A percentile compares a stretch with the other conserved stretches of the same genome.
phyloP scores from a whole-genome alignment of 2,797 vertebrate genomes.

The Falco rusticolus region DNA sequence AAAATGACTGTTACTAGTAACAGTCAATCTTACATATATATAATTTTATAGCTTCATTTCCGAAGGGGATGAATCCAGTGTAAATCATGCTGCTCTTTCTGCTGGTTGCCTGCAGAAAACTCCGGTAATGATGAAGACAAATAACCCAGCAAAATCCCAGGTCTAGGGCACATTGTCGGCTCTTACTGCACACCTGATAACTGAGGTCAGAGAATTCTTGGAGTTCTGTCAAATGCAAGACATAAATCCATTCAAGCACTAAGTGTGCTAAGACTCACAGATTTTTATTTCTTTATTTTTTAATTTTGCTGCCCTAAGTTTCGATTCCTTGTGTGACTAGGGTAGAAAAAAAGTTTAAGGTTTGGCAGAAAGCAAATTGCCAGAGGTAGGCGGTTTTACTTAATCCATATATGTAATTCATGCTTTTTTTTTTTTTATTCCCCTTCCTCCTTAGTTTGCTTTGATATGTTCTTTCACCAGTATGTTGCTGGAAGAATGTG shows the following conservation, averaged over 20 bases:
- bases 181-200: not conserved
- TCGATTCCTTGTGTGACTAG: not conserved
- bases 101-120: not conserved
- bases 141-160: too few relatives aligned
- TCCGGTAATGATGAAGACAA: not conserved
- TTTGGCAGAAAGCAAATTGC: not conserved
- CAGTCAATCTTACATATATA: not conserved
- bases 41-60: not conserved
- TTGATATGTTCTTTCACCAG: not conserved
- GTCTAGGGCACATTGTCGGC: not conserved
- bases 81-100: not conserved
- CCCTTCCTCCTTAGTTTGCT: not conserved
- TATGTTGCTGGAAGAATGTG: not conserved
- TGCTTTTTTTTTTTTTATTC: not conserved
- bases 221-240: not conserved
- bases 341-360: not conserved
- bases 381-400: not conserved
- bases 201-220: not conserved
- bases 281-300: not conserved
- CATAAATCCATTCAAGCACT: not conserved
- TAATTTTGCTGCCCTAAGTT: not conserved
- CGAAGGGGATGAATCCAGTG: not conserved
- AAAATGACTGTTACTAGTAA: not conserved
- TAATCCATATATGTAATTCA: not conserved
- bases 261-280: not conserved